Evolutionary conservation across 2,888 invertebrate genomes (phyloP).

Genomic region (Sarcophaga subvicina): DNA sequence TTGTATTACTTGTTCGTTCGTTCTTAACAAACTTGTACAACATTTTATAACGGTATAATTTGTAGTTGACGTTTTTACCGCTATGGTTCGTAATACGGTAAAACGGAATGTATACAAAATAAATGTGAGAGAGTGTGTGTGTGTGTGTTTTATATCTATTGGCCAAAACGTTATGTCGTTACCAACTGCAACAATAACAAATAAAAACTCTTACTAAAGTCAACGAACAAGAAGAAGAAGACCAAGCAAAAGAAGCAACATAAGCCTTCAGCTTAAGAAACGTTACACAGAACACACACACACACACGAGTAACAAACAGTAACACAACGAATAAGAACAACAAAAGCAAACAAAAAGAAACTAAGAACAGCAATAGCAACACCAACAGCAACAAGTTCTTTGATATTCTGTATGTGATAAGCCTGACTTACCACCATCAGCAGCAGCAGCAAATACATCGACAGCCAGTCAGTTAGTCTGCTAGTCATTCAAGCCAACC

Average conservation of each 20-base stretch:
- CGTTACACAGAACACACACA: background rate
- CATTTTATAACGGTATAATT: slow-evolving; percentile 80
- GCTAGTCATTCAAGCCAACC: slow-evolving; percentile 41
- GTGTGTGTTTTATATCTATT: slow-evolving; percentile 53
- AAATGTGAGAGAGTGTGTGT: slow-evolving; percentile 55
- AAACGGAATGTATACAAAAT: slow-evolving; percentile 71
- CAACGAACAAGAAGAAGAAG: background rate
- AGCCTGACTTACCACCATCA: slow-evolving; percentile 58
- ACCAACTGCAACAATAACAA: slow-evolving; percentile 48
- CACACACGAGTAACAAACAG: slow-evolving; percentile 11
- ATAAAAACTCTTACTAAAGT: slow-evolving; percentile 7
- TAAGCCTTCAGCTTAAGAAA: background rate
- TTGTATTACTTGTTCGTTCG: slow-evolving; percentile 11
- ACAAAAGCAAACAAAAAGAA: slow-evolving; percentile 33
- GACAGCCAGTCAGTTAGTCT: slow-evolving; percentile 20
- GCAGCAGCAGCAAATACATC: background rate
- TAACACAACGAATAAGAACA: slow-evolving; percentile 54
- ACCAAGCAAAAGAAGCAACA: background rate
- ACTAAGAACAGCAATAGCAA: slow-evolving; percentile 64
- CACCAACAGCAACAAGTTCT: slow-evolving; percentile 61
- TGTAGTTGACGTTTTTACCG: slow-evolving; percentile 82
- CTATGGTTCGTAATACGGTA: slow-evolving; percentile 82
- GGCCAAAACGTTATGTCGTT: slow-evolving; percentile 34
- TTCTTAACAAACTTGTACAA: slow-evolving; percentile 33
- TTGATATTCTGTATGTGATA: slow-evolving; percentile 55